Evolutionary conservation across 2,797 vertebrate species (phyloP).

Genomic region (Ctenochaetus hawaiiensis): DNA sequence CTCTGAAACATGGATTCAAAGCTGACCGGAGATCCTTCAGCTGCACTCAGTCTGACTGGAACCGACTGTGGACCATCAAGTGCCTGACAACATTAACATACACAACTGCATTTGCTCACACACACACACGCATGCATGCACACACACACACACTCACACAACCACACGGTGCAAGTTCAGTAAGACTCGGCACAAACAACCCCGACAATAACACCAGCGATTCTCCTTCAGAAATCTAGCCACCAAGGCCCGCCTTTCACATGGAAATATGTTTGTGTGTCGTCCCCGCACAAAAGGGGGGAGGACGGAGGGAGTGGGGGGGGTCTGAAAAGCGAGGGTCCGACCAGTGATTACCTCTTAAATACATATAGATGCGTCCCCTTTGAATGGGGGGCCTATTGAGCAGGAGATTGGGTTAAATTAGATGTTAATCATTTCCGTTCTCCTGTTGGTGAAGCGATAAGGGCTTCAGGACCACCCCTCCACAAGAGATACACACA

Average conservation of each 20-base stretch:
- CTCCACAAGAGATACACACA: constrained; percentile 45
- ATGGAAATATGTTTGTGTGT: constrained; percentile 88
- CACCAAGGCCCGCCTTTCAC: constrained; percentile 79
- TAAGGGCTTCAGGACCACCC: constrained; percentile 78
- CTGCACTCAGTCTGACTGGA: background rate
- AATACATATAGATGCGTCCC: constrained; percentile 80
- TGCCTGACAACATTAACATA: constrained; percentile 30
- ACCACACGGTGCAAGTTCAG: constrained; percentile 25
- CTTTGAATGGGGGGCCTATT: constrained; percentile 77
- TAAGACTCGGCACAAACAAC: constrained; percentile 54
- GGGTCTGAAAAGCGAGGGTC: constrained; percentile 47
- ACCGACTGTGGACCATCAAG: background rate
- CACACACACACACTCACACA: background rate
- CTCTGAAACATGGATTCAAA: background rate
- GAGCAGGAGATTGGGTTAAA: constrained; percentile 82
- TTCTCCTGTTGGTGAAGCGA: constrained; percentile 85
- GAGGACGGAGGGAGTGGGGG: background rate
- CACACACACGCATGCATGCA: background rate
- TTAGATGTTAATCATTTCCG: constrained; percentile 88
- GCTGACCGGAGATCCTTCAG: background rate
- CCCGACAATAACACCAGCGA: constrained; percentile 71
- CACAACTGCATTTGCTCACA: background rate
- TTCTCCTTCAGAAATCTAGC: constrained; percentile 78
- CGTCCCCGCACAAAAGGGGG: constrained; percentile 64
- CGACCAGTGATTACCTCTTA: constrained; percentile 82